Evolutionary conservation across 2,888 invertebrate genomes (phyloP).

Genomic region (Halictus quadricinctus): DNA sequence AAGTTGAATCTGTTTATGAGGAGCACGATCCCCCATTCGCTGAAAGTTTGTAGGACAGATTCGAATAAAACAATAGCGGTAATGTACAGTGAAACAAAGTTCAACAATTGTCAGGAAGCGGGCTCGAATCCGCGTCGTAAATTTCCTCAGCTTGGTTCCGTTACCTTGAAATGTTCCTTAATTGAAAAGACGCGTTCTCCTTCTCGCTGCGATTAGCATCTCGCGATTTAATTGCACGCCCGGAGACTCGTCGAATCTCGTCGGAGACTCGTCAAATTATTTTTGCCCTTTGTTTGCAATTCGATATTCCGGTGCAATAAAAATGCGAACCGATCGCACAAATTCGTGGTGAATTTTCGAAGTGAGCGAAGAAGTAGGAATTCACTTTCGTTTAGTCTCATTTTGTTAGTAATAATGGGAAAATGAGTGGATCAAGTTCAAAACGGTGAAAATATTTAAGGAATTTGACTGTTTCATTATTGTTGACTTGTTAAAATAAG

Average conservation of each 20-base stretch:
- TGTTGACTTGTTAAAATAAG: too few species aligned
- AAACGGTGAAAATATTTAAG: too few species aligned
- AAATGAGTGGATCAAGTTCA: too few species aligned
- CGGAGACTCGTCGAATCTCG: constrained; percentile 10
- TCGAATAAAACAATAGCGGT: not conserved
- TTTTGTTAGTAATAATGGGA: too few species aligned
- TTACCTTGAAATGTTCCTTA: constrained; percentile 58
- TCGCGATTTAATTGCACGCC: constrained; percentile 58
- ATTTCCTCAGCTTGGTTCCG: constrained; percentile 38
- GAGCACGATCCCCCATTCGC: not conserved
- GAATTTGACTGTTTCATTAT: too few species aligned
- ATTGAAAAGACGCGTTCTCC: constrained; percentile 57
- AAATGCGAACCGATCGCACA: not conserved
- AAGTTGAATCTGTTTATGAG: not conserved
- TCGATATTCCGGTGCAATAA: not conserved
- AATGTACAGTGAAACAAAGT: not conserved
- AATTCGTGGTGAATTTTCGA: too few species aligned
- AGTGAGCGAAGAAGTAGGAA: too few species aligned
- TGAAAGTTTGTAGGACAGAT: not conserved
- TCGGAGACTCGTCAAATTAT: constrained; percentile 33
- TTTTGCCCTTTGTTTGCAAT: not conserved
- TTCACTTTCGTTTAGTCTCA: too few species aligned
- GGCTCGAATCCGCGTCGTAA: constrained; percentile 22
- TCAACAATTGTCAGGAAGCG: constrained; percentile 37
- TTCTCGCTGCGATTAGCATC: constrained; percentile 58